These are phyloP conservation scores for Heliconius ethilla DNA, from an alignment of 2,888 invertebrate species.

Conservation along the genomic window DNA sequence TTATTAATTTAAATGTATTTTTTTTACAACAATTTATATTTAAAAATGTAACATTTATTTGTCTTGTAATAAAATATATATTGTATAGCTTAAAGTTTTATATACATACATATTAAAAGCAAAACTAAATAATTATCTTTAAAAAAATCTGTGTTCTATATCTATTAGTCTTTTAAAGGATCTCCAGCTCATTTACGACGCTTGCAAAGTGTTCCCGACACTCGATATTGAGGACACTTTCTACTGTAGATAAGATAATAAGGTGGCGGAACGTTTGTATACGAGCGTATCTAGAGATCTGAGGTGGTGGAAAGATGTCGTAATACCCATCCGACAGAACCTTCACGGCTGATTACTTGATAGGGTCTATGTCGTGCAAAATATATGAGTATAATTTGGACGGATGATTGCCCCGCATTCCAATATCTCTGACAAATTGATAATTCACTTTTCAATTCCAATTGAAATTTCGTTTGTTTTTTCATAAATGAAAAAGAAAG, in stretches of 20 bases:
- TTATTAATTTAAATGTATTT: too few relatives aligned
- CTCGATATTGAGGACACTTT: conserved; percentile 32
- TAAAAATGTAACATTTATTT: too few relatives aligned
- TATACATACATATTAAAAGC: background rate
- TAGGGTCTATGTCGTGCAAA: conserved; percentile 30
- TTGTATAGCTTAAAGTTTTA: too few relatives aligned
- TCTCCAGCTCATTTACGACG: background rate
- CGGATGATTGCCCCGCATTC: conserved; percentile 30
- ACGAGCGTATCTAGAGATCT: conserved; percentile 27
- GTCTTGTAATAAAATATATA: too few relatives aligned
- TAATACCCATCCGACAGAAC: conserved; percentile 31
- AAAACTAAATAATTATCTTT: background rate
- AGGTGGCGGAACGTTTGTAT: conserved; percentile 24
- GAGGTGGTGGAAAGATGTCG: conserved; percentile 29
- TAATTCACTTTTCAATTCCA: conserved; percentile 14
- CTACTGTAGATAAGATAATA: conserved; percentile 35
- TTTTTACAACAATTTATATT: too few relatives aligned
- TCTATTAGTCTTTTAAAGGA: conserved; percentile 2
- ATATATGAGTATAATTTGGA: conserved; percentile 28
- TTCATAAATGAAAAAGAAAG: background rate
- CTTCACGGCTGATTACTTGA: conserved; percentile 36
- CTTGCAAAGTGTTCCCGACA: conserved; percentile 26
- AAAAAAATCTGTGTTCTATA: background rate
- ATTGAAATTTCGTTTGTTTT: conserved; percentile 2
- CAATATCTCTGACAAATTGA: conserved; percentile 26